A percentile compares a stretch with the other conserved stretches of the same genome.
Evolutionary conservation across 2,113 vertebrate species (phyloP).

Genomic region (Hippopotamus amphibius): DNA sequence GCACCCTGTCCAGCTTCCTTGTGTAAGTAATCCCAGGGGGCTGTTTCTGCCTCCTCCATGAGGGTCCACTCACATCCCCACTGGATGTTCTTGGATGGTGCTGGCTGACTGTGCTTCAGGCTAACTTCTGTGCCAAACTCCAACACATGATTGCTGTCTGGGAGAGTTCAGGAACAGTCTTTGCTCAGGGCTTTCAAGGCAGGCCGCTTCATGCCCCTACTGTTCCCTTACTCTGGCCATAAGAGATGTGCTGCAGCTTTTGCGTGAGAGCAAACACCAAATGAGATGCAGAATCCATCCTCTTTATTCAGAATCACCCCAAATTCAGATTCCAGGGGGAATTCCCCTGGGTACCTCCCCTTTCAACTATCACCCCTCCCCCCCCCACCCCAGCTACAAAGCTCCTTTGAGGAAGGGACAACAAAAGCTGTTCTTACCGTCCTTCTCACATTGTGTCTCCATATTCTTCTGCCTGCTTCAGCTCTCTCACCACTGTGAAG

Average conservation of each 20-base stretch:
- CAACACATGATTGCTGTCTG: neutral
- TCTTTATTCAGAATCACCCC: neutral
- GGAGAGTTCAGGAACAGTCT: neutral
- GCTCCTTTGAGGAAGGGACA: neutral
- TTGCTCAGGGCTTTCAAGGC: neutral
- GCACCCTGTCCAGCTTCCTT: neutral
- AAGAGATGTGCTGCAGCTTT: neutral
- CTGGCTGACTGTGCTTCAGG: neutral
- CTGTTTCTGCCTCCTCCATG: neutral
- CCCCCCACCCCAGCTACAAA: rapidly evolving
- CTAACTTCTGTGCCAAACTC: neutral
- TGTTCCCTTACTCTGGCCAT: neutral
- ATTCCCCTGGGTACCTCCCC: neutral
- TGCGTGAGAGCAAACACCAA: neutral
- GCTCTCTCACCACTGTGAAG: neutral
- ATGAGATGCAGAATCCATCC: neutral
- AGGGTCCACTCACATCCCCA: neutral
- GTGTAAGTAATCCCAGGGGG: neutral
- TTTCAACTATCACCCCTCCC: neutral
- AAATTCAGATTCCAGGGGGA: neutral
- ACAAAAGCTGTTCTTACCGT: neutral
- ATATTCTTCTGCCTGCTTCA: neutral
- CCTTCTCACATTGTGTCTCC: neutral
- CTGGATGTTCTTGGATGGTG: neutral
- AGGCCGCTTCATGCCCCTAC: neutral